Evolutionary conservation across 2,113 vertebrate genomes (phyloP).

Genomic region (Elephantulus edwardii): DNA sequence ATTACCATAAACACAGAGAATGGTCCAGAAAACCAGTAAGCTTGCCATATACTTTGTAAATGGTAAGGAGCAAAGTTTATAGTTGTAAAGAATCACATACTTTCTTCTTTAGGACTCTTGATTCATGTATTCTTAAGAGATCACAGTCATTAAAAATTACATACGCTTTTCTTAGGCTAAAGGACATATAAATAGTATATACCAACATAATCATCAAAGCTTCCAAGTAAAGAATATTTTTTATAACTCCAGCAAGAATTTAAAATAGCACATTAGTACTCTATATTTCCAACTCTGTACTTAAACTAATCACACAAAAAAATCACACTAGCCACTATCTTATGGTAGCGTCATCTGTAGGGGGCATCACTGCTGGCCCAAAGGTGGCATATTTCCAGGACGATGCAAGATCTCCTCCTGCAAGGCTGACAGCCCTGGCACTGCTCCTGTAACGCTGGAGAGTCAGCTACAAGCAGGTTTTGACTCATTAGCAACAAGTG

Average conservation of each 20-base stretch:
- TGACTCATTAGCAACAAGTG: too few relatives aligned
- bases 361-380: not conserved
- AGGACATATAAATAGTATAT: slow-evolving; percentile 1
- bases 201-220: not conserved
- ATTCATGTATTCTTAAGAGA: not conserved
- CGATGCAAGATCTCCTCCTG: too few relatives aligned
- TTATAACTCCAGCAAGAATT: not conserved
- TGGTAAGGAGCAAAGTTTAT: not conserved
- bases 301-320: not conserved
- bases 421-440: too few relatives aligned
- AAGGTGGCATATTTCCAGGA: too few relatives aligned
- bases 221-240: slow-evolving; percentile 8
- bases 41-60: not conserved
- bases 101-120: not conserved
- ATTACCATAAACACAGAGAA: not conserved
- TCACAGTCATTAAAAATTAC: not conserved
- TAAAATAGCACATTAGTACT: not conserved
- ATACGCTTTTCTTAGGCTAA: not conserved
- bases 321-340: not conserved
- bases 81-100: not conserved
- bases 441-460: too few relatives aligned
- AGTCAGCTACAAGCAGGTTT: too few relatives aligned
- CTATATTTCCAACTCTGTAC: not conserved
- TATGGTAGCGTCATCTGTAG: not conserved
- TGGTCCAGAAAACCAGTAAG: not conserved